Conservation (phyloP, 2,888 invertebrate genomes). For the Acronicta aceris region DNA sequence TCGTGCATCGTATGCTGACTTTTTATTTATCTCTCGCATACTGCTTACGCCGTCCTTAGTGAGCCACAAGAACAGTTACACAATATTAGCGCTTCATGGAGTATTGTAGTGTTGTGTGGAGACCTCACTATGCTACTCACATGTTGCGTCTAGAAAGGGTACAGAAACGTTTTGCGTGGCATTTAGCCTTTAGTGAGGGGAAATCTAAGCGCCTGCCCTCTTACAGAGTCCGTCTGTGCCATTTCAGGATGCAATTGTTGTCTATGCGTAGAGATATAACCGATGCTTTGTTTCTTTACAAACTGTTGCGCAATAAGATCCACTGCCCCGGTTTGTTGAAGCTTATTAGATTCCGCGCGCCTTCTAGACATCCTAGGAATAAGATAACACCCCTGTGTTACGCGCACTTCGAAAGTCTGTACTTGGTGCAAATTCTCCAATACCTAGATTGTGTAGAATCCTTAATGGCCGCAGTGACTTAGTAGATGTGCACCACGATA, state of each 20-base stretch:
- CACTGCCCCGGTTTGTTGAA: background rate
- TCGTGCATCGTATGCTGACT: too few relatives aligned
- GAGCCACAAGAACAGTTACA: too few relatives aligned
- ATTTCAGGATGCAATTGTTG: background rate
- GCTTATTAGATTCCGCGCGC: background rate
- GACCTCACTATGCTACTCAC: constrained; percentile 12
- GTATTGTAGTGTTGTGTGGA: constrained; percentile 3
- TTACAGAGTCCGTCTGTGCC: background rate
- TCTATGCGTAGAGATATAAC: background rate
- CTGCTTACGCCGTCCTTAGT: too few relatives aligned
- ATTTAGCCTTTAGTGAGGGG: constrained; percentile 5
- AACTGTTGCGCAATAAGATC: background rate
- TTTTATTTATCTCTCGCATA: too few relatives aligned
- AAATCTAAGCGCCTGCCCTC: background rate
- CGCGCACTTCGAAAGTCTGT: too few relatives aligned
- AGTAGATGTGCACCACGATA: background rate
- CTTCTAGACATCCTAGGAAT: too few relatives aligned
- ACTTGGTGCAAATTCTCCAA: background rate
- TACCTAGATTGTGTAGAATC: background rate
- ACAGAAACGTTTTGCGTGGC: constrained; percentile 10
- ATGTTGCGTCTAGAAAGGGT: constrained; percentile 10
- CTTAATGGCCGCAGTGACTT: background rate
- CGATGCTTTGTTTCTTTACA: background rate
- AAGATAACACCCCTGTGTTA: too few relatives aligned
- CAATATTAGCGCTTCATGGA: too few relatives aligned